These are phyloP conservation scores for Vollenhovia emeryi DNA, from an alignment of 1,140 invertebrate genomes.

Conservation along the genomic window DNA sequence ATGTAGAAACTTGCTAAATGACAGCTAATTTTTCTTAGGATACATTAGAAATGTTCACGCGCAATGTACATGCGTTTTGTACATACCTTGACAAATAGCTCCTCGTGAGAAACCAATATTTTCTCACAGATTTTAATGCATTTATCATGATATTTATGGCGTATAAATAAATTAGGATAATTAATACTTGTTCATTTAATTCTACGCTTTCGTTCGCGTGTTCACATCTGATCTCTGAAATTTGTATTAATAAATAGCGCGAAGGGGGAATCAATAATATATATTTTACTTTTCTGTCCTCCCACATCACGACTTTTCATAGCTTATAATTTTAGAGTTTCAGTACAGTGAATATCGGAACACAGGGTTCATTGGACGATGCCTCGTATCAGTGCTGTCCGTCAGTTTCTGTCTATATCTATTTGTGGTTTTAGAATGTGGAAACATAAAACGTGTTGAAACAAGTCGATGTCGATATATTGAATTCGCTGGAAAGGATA, in stretches of 20 bases:
- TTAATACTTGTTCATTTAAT: slow-evolving; percentile 21
- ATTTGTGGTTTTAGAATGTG: too few species aligned
- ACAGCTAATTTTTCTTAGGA: background rate
- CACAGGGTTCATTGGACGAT: too few species aligned
- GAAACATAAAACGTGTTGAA: too few species aligned
- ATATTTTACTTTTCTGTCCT: background rate
- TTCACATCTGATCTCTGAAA: slow-evolving; percentile 64
- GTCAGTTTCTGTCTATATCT: too few species aligned
- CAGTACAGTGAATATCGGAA: too few species aligned
- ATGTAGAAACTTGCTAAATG: background rate
- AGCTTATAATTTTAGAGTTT: background rate
- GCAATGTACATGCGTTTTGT: slow-evolving; percentile 16
- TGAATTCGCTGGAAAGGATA: too few species aligned
- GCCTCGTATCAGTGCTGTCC: too few species aligned
- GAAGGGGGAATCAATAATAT: background rate
- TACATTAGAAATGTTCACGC: background rate
- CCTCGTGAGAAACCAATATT: background rate
- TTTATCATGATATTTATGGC: background rate
- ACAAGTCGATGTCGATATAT: too few species aligned
- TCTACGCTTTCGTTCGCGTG: background rate
- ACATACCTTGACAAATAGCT: slow-evolving; percentile 5
- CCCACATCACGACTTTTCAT: background rate
- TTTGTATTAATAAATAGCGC: slow-evolving; percentile 57
- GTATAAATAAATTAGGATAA: slow-evolving; percentile 19
- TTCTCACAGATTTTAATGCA: slow-evolving; percentile 1